Percentiles rank a stretch among this genome's conserved stretches.
phyloP scores from a whole-genome alignment of 1,140 invertebrate species.

The Anagrus nilaparvatae region DNA sequence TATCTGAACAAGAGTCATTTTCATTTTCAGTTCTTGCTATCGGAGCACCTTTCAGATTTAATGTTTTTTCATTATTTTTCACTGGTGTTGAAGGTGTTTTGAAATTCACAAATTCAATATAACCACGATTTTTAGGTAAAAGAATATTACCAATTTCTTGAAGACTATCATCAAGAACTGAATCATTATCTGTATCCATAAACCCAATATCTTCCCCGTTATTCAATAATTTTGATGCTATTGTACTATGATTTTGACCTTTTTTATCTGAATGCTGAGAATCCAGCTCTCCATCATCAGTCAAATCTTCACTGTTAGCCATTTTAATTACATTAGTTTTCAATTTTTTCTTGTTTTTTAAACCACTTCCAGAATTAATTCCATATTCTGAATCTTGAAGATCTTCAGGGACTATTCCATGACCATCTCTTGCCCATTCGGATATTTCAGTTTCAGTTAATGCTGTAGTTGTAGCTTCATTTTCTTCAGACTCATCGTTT shows the following conservation, averaged over 20 bases:
- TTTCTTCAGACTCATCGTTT: conserved; percentile 41
- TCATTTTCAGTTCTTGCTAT: conserved; percentile 34
- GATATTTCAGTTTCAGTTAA: conserved; percentile 75
- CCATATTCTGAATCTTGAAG: conserved; percentile 55
- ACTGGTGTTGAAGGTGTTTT: conserved; percentile 7
- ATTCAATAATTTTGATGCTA: conserved; percentile 32
- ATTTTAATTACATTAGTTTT: conserved; percentile 24
- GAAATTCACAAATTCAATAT: conserved; percentile 56
- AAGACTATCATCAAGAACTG: conserved; percentile 44
- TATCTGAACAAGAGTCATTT: conserved; percentile 31
- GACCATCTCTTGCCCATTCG: conserved; percentile 72
- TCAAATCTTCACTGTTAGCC: conserved; percentile 34
- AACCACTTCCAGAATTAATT: conserved; percentile 44
- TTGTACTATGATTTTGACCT: conserved; percentile 14
- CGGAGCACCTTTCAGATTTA: conserved; percentile 26
- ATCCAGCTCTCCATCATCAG: conserved; percentile 30
- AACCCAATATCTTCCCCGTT: conserved; percentile 54
- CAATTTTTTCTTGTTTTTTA: conserved; percentile 35
- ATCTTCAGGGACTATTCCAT: conserved; percentile 55
- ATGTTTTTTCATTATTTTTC: not conserved
- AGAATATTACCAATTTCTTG: conserved; percentile 42
- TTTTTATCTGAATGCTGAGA: conserved; percentile 24
- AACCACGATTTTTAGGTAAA: conserved; percentile 51
- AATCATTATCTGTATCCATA: conserved; percentile 63
- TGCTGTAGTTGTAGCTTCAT: conserved; percentile 54